Evolutionary conservation across 2,888 invertebrate genomes (phyloP).

Genomic region (Elegia similella): DNA sequence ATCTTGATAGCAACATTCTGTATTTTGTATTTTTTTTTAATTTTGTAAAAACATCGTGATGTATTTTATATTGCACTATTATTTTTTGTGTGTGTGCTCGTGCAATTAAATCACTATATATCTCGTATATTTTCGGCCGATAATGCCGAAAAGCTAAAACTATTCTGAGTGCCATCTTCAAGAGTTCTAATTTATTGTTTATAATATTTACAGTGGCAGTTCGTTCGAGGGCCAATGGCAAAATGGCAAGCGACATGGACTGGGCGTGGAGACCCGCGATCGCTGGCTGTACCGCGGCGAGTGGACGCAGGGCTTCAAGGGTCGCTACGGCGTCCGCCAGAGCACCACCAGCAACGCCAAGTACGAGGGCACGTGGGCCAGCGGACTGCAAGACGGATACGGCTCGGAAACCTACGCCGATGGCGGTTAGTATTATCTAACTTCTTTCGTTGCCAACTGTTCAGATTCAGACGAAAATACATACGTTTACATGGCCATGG

Average conservation of each 20-base stretch:
- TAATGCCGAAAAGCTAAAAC: no score
- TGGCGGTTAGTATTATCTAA: slow-evolving; percentile 89
- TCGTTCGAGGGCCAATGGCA: slow-evolving; percentile 99
- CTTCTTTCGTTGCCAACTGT: slow-evolving; percentile 58
- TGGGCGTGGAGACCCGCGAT: slow-evolving; percentile 98
- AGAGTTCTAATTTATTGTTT: background rate
- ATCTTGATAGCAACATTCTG: no score
- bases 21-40: no score
- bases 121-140: no score
- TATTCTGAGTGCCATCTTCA: no score
- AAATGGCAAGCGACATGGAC: slow-evolving; percentile 98
- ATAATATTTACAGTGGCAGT: slow-evolving; percentile 88
- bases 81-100: no score
- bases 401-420: slow-evolving; percentile 99
- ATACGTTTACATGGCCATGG: slow-evolving; percentile 61
- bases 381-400: slow-evolving; percentile 99
- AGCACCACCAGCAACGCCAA: slow-evolving; percentile 97
- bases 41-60: no score
- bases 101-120: no score
- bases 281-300: slow-evolving; percentile 99
- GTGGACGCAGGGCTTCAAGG: slow-evolving; percentile 99
- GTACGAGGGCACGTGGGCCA: slow-evolving; percentile 99
- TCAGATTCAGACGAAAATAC: slow-evolving; percentile 64
- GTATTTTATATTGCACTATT: no score
- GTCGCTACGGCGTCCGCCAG: slow-evolving; percentile 98